Evolutionary conservation across 2,113 vertebrate species (phyloP).

Genomic region (Ibidorhyncha struthersii): DNA sequence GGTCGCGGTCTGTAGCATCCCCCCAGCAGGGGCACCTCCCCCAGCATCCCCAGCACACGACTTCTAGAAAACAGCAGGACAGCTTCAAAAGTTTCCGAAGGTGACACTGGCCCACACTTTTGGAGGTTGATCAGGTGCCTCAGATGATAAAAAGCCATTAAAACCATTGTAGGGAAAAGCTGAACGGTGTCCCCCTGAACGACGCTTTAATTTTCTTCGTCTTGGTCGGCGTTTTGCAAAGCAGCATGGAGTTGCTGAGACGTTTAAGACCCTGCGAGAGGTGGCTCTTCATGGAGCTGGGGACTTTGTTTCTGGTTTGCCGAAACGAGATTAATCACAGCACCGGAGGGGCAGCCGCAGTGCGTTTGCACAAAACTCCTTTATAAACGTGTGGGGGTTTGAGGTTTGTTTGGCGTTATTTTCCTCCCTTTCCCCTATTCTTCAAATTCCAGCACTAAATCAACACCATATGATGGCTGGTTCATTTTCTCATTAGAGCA

Average conservation of each 20-base stretch:
- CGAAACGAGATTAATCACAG: not conserved
- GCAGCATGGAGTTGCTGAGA: not conserved
- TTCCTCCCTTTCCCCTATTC: not conserved
- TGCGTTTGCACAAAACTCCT: not conserved
- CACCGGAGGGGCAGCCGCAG: rapidly evolving
- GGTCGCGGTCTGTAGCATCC: not conserved
- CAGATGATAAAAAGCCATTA: not conserved
- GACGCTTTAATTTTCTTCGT: rapidly evolving
- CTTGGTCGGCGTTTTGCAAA: not conserved
- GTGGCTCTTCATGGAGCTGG: not conserved
- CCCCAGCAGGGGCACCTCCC: not conserved
- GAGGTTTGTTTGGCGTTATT: not conserved
- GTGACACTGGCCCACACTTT: rapidly evolving
- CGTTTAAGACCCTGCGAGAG: not conserved
- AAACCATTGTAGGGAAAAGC: not conserved
- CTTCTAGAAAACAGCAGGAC: not conserved
- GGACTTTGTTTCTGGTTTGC: not conserved
- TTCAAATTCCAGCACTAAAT: not conserved
- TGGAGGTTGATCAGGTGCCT: not conserved
- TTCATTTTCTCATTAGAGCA: not conserved
- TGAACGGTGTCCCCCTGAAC: rapidly evolving
- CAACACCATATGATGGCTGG: slow-evolving; percentile 6
- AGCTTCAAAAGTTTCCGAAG: not conserved
- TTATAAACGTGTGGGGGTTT: not conserved
- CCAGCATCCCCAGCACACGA: not conserved